These are phyloP conservation scores for Ptychochromis oligacanthus DNA, from an alignment of 2,113 vertebrate species.

Conservation along the genomic window DNA sequence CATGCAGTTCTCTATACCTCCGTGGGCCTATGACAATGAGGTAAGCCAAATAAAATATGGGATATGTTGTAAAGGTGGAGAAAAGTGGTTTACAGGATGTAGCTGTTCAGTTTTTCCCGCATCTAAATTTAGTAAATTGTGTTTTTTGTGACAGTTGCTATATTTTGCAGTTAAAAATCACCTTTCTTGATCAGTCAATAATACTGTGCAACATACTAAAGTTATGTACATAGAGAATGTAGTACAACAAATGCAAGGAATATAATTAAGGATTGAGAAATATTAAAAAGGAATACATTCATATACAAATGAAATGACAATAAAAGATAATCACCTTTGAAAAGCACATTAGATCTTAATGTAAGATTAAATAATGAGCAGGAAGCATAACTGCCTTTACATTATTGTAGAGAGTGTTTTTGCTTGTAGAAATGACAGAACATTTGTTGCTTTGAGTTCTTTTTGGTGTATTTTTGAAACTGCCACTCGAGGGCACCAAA, in stretches of 20 bases:
- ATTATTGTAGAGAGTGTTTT: background rate
- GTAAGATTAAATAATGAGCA: background rate
- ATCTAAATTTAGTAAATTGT: background rate
- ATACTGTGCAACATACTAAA: no score
- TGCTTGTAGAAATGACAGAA: background rate
- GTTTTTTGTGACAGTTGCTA: background rate
- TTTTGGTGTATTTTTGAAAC: background rate
- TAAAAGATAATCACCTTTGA: background rate
- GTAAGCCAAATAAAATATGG: constrained; percentile 36
- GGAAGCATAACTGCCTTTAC: background rate
- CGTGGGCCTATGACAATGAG: constrained; percentile 90
- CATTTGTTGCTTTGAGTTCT: background rate
- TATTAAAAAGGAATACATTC: background rate
- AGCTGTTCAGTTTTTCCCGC: background rate
- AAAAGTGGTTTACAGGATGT: background rate
- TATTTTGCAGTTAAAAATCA: background rate
- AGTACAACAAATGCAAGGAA: background rate
- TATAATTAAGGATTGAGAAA: background rate
- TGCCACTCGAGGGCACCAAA: background rate
- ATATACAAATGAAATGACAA: background rate
- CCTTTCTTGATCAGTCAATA: no score
- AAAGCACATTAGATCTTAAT: background rate
- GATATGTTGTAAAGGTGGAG: background rate
- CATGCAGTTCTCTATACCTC: constrained; percentile 96
- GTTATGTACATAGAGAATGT: background rate